Evolutionary conservation across 1,140 invertebrate species (phyloP).

Genomic region (Aleiodes sp.): DNA sequence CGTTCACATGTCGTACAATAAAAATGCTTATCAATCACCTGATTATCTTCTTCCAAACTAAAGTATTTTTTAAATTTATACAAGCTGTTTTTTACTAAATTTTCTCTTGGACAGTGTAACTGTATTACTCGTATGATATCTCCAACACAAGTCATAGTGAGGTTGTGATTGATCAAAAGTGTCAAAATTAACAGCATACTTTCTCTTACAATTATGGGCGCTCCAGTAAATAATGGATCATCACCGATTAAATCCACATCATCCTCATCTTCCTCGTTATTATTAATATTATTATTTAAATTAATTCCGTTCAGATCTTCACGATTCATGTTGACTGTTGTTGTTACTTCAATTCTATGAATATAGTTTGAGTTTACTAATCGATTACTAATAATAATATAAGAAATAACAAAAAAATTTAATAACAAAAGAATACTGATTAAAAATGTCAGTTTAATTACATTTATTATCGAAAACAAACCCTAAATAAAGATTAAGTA

Average conservation of each 20-base stretch:
- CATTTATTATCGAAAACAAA: no score
- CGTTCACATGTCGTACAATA: conserved; percentile 17
- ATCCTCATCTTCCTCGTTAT: no score
- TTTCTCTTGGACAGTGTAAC: neutral
- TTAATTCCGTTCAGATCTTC: no score
- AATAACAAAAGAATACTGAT: no score
- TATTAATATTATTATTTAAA: neutral
- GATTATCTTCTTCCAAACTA: neutral
- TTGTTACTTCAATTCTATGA: no score
- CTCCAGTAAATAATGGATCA: neutral
- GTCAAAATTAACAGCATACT: conserved; percentile 27
- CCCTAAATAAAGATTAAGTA: no score
- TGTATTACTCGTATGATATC: conserved; percentile 17
- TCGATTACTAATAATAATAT: no score
- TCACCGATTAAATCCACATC: no score
- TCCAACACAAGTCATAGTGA: neutral
- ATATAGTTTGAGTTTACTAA: no score
- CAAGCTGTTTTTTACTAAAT: conserved; percentile 26
- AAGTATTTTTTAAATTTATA: conserved; percentile 34
- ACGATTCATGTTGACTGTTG: no score
- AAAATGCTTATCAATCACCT: conserved; percentile 26
- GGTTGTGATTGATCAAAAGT: neutral
- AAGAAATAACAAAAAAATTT: no score
- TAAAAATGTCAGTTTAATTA: no score
- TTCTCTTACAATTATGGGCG: conserved; percentile 9